Evolutionary conservation across 2,888 invertebrate genomes (phyloP), one percentile per base, ranked within the genome.

Genomic region (Drosophila infuscata): DNA sequence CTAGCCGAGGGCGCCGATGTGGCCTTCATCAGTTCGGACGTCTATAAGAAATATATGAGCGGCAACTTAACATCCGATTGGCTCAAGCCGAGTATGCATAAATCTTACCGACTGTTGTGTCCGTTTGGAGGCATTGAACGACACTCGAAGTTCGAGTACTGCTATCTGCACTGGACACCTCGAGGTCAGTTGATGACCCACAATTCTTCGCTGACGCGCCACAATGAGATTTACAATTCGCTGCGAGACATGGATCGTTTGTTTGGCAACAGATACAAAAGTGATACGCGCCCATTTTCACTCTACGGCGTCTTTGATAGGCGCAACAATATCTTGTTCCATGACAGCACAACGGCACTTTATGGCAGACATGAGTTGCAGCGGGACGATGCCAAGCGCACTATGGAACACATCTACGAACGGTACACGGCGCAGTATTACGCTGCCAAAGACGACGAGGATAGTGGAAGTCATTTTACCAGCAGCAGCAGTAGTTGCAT

Each of bases 1-100:
- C 92, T 97, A 17, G 93, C 95, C 2, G 95, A 95, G 73, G 95
- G 95, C 0, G 96, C 95, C 6, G 97, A 97, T 84, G 97, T 97
- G 0, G 97, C 97, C 0, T 97, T 98, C 82, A 93, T 97, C 2
- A 95, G 95, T 79, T 94, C 95, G 73, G 93, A 94, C 32, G 94
- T 95, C 1, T 94, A 94, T 52, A 94, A 95, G 68, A 94, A 95
- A 85, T 95, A 95, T 82, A 93, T 94, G 77, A 95, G 96, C 93
- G 75, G 93, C 89, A 82, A 94, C 94, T 83, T 93, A 91, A 82
- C 94, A 93, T 79, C 89, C 0, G 75, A 93, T 1, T 94, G 94
- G 94, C 80, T 94, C 1, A 89, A 91, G 38, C 89, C 91, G 51
- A 89, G 91, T 57, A 86, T 91, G 0, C 77, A 82, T n/a, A 83